Conservation (phyloP, 30 jellyfish, hydroid and myxozoan genomes). For the Hydractinia echinata region DNA sequence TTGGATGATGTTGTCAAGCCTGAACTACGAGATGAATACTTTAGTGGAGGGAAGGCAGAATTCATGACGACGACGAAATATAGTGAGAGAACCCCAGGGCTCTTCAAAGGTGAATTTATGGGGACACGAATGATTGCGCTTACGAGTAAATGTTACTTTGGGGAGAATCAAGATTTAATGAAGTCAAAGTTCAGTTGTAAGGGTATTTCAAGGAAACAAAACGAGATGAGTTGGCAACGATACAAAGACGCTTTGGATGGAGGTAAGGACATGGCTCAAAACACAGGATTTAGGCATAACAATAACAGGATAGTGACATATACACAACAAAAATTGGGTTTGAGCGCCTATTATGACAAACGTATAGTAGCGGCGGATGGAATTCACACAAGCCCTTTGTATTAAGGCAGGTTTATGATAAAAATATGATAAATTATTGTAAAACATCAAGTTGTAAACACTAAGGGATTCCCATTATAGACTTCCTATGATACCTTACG, state of each 20-base stretch:
- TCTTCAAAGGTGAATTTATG: background rate
- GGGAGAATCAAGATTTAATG: background rate
- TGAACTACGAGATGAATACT: background rate
- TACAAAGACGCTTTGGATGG: background rate
- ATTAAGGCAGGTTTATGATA: too few species aligned
- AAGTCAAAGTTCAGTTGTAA: background rate
- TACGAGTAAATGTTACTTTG: constrained; percentile 1
- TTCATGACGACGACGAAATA: background rate
- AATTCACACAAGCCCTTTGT: too few species aligned
- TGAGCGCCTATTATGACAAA: background rate
- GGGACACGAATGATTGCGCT: constrained; percentile 13
- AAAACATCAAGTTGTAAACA: too few species aligned
- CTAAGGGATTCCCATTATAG: too few species aligned
- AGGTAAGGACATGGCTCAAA: background rate
- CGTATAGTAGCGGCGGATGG: background rate
- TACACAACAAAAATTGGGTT: background rate
- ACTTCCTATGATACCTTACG: too few species aligned
- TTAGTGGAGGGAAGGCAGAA: background rate
- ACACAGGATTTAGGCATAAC: background rate
- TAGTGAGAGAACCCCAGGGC: background rate
- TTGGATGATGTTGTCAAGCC: background rate
- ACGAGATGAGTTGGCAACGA: background rate
- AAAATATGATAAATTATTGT: too few species aligned
- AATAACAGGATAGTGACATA: background rate
- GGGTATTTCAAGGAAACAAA: background rate